Percentiles rank a stretch among this genome's conserved stretches.
Conservation (phyloP, 1,140 invertebrate genomes). For the Drosophila ercepeae region DNA sequence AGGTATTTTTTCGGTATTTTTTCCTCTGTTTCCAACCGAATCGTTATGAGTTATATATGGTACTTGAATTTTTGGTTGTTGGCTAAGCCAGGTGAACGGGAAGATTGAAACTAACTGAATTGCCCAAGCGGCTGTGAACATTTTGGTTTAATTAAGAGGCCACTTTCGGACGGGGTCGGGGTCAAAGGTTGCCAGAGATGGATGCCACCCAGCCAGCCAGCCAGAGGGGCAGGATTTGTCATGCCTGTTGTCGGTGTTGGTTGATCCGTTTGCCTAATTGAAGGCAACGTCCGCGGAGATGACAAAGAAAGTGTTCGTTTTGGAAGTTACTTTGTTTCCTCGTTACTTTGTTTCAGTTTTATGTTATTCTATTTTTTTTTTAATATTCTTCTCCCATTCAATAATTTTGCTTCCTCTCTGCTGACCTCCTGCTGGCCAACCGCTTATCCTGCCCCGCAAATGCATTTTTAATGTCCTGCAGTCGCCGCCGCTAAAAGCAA, state of each 20-base stretch:
- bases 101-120: constrained; percentile 48
- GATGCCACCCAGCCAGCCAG: not conserved
- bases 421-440: constrained; percentile 22
- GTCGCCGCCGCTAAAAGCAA: constrained; percentile 55
- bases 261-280: constrained; percentile 23
- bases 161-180: not conserved
- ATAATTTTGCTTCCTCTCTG: not conserved
- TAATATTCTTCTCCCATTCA: not conserved
- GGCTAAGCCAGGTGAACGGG: constrained; percentile 20
- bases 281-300: constrained; percentile 34
- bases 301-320: constrained; percentile 5
- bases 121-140: constrained; percentile 51
- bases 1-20: not conserved
- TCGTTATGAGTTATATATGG: constrained; percentile 50
- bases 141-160: constrained; percentile 51
- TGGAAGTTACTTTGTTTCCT: too few relatives aligned
- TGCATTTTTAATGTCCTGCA: constrained; percentile 53
- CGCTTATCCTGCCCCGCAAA: constrained; percentile 29
- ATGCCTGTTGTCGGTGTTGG: constrained; percentile 1
- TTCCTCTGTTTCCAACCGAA: constrained; percentile 11
- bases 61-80: constrained; percentile 1
- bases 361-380: not conserved
- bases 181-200: not conserved
- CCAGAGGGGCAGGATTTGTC: not conserved
- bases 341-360: not conserved